These are phyloP conservation scores for Tholera decimalis DNA, from an alignment of 2,888 invertebrate genomes.

Conservation along the genomic window DNA sequence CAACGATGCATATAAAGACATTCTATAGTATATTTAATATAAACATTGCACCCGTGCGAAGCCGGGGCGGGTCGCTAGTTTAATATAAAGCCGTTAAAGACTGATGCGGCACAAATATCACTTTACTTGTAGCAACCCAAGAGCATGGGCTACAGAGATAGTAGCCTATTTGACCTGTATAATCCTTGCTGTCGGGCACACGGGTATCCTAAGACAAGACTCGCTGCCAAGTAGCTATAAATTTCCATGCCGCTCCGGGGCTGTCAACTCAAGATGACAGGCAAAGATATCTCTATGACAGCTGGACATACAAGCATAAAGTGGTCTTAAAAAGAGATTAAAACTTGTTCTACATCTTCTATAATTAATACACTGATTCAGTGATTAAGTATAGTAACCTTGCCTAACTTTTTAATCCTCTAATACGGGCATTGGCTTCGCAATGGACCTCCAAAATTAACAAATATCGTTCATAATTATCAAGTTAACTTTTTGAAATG, in stretches of 20 bases:
- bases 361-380: conserved; percentile 16
- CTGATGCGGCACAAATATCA: not conserved
- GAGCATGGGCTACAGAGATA: too few species aligned
- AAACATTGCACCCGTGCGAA: too few species aligned
- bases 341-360: conserved; percentile 31
- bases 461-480: conserved; percentile 21
- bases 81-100: too few species aligned
- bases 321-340: conserved; percentile 9
- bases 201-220: conserved; percentile 13
- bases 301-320: conserved; percentile 2
- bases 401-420: conserved; percentile 30
- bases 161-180: not conserved
- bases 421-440: not conserved
- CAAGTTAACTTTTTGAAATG: conserved; percentile 22
- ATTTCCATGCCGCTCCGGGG: conserved; percentile 16
- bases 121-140: not conserved
- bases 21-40: too few species aligned
- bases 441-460: conserved; percentile 30
- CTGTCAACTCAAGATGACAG: conserved; percentile 27
- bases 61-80: too few species aligned
- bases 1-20: too few species aligned
- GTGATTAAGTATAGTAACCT: conserved; percentile 20
- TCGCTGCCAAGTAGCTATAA: conserved; percentile 5
- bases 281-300: conserved; percentile 38
- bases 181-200: conserved; percentile 9